Conservation (phyloP, 2,888 invertebrate species). For the Rhamphomyia laevipes region DNA sequence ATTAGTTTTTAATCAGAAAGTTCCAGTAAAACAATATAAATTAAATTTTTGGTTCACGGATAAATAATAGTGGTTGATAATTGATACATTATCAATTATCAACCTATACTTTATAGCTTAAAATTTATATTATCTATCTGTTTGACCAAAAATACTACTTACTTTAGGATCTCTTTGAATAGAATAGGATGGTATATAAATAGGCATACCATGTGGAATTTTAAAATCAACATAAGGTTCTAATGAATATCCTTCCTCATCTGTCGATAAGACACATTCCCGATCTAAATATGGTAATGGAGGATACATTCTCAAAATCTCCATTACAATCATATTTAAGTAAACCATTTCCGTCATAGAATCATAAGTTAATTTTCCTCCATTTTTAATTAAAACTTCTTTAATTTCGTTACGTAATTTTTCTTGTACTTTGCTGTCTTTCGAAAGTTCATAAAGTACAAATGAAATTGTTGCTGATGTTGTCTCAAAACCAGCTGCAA, state of each 20-base stretch:
- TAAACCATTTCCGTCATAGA: conserved; percentile 37
- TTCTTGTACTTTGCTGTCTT: conserved; percentile 34
- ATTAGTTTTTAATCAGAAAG: too few species aligned
- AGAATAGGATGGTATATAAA: conserved; percentile 29
- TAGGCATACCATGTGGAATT: conserved; percentile 27
- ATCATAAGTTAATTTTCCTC: conserved; percentile 33
- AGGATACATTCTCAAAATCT: conserved; percentile 33
- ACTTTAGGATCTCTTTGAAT: conserved; percentile 34
- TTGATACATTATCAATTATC: too few species aligned
- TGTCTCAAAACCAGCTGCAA: conserved; percentile 34
- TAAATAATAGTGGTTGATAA: too few species aligned
- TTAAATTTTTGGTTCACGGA: too few species aligned
- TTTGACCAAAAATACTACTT: neutral
- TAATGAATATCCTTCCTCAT: conserved; percentile 21
- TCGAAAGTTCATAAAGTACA: conserved; percentile 34
- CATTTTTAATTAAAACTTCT: conserved; percentile 25
- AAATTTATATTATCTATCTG: neutral
- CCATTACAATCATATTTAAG: conserved; percentile 36
- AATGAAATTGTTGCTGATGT: conserved; percentile 38
- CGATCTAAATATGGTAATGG: conserved; percentile 34
- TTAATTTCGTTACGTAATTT: conserved; percentile 37
- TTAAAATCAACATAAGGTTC: conserved; percentile 27
- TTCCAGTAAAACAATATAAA: too few species aligned
- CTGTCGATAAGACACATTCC: conserved; percentile 16
- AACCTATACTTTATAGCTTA: neutral